Percentiles rank a stretch among this genome's conserved stretches.
phyloP scores from a whole-genome alignment of 2,797 vertebrate genomes.

The Arremon aurantiirostris region DNA sequence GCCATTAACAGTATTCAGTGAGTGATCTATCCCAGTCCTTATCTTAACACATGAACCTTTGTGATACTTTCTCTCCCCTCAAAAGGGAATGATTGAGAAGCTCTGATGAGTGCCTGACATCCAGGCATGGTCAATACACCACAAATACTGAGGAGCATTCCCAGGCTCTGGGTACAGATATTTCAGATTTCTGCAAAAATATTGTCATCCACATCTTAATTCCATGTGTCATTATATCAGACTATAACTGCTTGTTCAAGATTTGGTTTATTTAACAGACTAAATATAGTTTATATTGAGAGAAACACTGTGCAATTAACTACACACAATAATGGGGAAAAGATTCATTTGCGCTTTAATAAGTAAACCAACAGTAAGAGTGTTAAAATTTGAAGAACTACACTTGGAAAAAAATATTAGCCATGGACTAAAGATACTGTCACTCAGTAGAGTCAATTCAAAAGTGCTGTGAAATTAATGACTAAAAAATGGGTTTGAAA shows the following conservation, averaged over 20 bases:
- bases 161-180: not conserved
- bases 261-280: not conserved
- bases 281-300: not conserved
- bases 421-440: not conserved
- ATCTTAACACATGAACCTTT: not conserved
- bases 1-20: not conserved
- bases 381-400: not conserved
- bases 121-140: not conserved
- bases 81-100: not conserved
- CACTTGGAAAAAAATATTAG: not conserved
- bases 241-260: not conserved
- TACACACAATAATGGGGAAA: not conserved
- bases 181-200: not conserved
- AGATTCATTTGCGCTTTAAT: not conserved
- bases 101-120: not conserved
- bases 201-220: not conserved
- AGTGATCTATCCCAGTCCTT: accelerated
- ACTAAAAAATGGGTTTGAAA: not conserved
- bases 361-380: not conserved
- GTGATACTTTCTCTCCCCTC: not conserved
- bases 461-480: not conserved
- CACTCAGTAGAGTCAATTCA: not conserved
- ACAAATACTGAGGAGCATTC: not conserved
- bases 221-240: not conserved
- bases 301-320: not conserved